These are phyloP conservation scores for Meriones psammophilus DNA, from an alignment of 2,797 vertebrate genomes.

Conservation along the genomic window DNA sequence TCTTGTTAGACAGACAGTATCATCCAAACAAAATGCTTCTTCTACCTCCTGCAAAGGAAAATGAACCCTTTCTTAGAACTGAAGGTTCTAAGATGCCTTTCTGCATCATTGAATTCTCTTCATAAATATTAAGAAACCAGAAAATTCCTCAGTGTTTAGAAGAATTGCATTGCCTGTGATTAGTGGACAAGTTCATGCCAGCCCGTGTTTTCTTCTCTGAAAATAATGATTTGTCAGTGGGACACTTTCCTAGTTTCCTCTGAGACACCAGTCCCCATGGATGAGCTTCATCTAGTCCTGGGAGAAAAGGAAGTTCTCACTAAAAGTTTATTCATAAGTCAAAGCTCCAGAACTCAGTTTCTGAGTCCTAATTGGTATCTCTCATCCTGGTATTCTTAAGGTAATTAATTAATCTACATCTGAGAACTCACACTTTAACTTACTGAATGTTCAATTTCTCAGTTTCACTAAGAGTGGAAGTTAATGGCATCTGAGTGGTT, in stretches of 20 bases:
- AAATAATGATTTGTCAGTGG: constrained; percentile 55
- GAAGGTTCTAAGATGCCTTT: not conserved
- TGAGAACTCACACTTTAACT: not conserved
- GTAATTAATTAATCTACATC: constrained; percentile 48
- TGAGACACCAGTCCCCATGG: constrained; percentile 23
- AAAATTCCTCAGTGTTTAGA: not conserved
- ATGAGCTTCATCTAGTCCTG: constrained; percentile 28
- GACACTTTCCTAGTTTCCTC: not conserved
- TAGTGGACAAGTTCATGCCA: not conserved
- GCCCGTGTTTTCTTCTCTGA: constrained; percentile 63
- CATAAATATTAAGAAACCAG: not conserved
- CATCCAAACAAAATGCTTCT: not conserved
- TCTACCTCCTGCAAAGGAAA: not conserved
- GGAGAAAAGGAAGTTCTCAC: constrained; percentile 24
- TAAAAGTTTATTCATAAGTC: constrained; percentile 67
- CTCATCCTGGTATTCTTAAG: not conserved
- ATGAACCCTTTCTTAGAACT: not conserved
- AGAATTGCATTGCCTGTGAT: constrained; percentile 30
- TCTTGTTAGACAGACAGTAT: not conserved
- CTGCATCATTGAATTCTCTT: not conserved
- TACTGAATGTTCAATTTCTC: constrained; percentile 29
- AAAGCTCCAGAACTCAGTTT: constrained; percentile 52
- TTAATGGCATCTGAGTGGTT: not conserved
- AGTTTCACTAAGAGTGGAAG: not conserved
- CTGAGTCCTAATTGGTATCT: constrained; percentile 62